Base-by-base conservation (phyloP, 2,888 invertebrate species). In the Ceramica pisi region DNA sequence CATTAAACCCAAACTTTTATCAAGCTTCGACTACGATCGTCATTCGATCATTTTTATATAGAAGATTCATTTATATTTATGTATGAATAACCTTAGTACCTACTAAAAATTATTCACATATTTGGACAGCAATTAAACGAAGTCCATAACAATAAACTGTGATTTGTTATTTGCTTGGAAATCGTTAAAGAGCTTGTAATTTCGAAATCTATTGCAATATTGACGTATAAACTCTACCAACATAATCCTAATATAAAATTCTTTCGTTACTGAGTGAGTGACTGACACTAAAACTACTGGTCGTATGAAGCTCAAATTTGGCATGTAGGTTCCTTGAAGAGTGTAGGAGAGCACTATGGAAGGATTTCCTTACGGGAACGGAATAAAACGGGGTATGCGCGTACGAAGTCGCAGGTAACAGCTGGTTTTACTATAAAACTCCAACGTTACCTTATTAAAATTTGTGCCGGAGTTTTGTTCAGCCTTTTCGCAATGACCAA, bases 391-490 rank as follows among this genome's bases (percentile, higher is more conserved):
- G n/a, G n/a, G n/a, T n/a, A n/a, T n/a, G n/a, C n/a, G n/a, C n/a
- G n/a, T n/a, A n/a, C n/a, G n/a, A n/a, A n/a, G n/a, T n/a, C n/a
- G n/a, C n/a, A n/a, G n/a, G n/a, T n/a, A n/a, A n/a, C n/a, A n/a
- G n/a, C n/a, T n/a, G n/a, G n/a, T n/a, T n/a, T 9, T 10, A 19
- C 4, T 35, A 10, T 1, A 41, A 69, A 10, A 46, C 57, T 57
- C 66, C 56, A 64, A 71, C 55, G 31, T 61, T 74, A 97, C 82
- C 97, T 95, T 19, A 97, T 91, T 68, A 97, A 94, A 55, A 98
- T 95, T 93, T 98, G 97, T 16, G 97, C 97, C 0, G 97, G 87
- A 9, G 96, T 94, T 90, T 97, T 98, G 6, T 96, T 95, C 86
- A 97, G 96, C 86, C 97, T 97, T 57, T 96, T 92, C 0, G 96